These are phyloP conservation scores for Gryllus bimaculatus DNA, from an alignment of 1,140 invertebrate genomes.

Conservation along the genomic window DNA sequence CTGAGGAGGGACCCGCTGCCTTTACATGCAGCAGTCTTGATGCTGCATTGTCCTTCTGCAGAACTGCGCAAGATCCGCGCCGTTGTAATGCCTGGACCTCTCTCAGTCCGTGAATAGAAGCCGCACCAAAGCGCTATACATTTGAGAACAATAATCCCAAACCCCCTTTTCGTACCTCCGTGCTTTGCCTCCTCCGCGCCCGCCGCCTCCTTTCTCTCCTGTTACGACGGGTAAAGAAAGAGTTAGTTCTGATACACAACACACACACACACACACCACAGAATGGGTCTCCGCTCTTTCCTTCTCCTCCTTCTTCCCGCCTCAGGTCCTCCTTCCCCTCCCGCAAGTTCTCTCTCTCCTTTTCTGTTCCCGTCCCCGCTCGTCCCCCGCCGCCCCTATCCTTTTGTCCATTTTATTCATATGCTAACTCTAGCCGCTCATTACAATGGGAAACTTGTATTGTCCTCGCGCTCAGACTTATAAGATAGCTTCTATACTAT, in stretches of 20 bases:
- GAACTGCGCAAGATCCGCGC: constrained; percentile 16
- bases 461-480: constrained; percentile 18
- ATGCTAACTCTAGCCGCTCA: constrained; percentile 22
- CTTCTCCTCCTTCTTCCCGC: background rate
- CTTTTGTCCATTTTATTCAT: constrained; percentile 23
- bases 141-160: constrained; percentile 22
- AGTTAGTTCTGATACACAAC: constrained; percentile 22
- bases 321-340: background rate
- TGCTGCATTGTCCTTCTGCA: constrained; percentile 19
- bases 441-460: constrained; percentile 22
- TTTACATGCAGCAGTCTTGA: constrained; percentile 2
- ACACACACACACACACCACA: constrained; percentile 15
- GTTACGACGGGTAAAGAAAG: constrained; percentile 21
- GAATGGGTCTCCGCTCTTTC: background rate
- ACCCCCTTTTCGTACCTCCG: constrained; percentile 10
- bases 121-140: constrained; percentile 23
- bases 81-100: constrained; percentile 16
- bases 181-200: background rate
- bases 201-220: constrained; percentile 19
- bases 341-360: constrained; percentile 8
- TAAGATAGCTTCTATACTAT: constrained; percentile 20
- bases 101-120: constrained; percentile 20
- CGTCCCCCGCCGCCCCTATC: constrained; percentile 9
- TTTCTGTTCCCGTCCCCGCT: background rate
- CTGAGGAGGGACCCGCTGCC: background rate